phyloP scores from a whole-genome alignment of 1,140 invertebrate genomes.

The Chymomyza costata region DNA sequence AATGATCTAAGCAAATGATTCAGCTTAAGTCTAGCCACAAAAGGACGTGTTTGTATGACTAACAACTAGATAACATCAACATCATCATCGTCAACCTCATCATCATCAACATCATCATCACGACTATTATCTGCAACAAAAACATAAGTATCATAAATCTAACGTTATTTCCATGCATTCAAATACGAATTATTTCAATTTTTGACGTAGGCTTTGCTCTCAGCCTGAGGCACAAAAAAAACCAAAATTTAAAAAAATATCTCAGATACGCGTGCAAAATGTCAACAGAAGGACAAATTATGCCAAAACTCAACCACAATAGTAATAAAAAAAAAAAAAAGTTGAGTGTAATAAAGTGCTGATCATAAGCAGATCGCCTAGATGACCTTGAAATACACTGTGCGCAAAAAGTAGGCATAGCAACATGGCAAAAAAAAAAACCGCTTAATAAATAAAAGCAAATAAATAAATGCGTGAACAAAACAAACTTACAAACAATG shows the following conservation, averaged over 20 bases:
- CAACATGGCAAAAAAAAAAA: conserved; percentile 55
- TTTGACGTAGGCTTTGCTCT: conserved; percentile 44
- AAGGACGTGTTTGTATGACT: no score
- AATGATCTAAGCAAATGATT: no score
- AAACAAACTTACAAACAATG: conserved; percentile 51
- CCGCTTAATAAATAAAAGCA: conserved; percentile 61
- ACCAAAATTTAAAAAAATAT: background rate
- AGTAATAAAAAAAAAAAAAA: conserved; percentile 39
- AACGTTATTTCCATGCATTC: no score
- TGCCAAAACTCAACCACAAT: background rate
- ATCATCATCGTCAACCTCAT: no score
- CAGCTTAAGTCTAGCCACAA: no score
- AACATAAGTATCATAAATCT: no score
- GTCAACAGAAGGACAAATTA: conserved; percentile 66
- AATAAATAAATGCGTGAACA: conserved; percentile 68
- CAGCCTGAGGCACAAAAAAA: no score
- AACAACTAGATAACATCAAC: no score
- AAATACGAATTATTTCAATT: no score
- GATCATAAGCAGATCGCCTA: conserved; percentile 61
- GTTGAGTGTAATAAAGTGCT: conserved; percentile 40
- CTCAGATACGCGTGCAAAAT: conserved; percentile 57
- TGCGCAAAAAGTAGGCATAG: conserved; percentile 23
- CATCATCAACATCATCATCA: no score
- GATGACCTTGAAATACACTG: conserved; percentile 45
- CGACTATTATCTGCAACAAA: no score